Percentiles rank a stretch among this genome's conserved stretches.
phyloP scores from a whole-genome alignment of 2,113 vertebrate species.

The Passer domesticus region DNA sequence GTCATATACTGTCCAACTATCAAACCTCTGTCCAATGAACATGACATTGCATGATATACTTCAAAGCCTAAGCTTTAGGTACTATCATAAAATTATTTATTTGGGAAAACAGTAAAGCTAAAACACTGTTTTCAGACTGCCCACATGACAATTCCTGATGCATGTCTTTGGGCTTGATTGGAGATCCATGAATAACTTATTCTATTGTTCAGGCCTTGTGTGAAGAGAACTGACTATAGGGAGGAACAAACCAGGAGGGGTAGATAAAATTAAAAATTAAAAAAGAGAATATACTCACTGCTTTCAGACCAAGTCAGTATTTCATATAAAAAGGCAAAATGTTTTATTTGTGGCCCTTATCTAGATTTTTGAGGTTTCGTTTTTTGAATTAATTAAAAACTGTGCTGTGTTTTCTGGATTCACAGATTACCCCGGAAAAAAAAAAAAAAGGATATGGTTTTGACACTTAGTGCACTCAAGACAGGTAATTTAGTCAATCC shows the following conservation, averaged over 20 bases:
- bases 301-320: not conserved
- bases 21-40: not conserved
- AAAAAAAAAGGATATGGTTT: not conserved
- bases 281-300: not conserved
- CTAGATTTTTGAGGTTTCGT: not conserved
- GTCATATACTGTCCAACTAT: not conserved
- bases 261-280: not conserved
- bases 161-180: not conserved
- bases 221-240: not conserved
- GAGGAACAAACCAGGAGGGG: not conserved
- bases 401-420: not conserved
- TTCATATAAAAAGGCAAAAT: not conserved
- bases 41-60: not conserved
- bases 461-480: not conserved
- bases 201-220: not conserved
- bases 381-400: slow-evolving; percentile 41
- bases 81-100: not conserved
- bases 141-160: not conserved
- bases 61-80: not conserved
- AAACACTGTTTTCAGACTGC: not conserved
- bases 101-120: not conserved
- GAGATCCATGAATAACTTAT: not conserved
- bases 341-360: not conserved
- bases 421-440: not conserved
- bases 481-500: slow-evolving; percentile 42